Percentiles rank a stretch among this genome's conserved stretches.
Conservation (phyloP, 2,113 vertebrate genomes). For the Corvus moneduloides region DNA sequence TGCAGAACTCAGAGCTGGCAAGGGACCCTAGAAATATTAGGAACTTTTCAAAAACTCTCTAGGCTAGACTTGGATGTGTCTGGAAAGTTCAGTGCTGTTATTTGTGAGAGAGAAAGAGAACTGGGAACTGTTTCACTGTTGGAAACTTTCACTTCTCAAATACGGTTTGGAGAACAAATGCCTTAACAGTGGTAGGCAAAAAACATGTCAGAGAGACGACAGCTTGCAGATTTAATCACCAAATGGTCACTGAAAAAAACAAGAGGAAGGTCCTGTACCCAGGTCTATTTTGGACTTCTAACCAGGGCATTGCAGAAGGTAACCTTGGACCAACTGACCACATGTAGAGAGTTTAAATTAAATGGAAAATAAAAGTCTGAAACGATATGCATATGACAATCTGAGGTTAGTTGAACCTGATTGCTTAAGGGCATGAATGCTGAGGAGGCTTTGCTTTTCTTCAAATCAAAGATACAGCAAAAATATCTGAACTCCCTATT, state of each 20-base stretch:
- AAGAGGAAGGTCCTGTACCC: not conserved
- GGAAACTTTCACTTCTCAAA: conserved; percentile 27
- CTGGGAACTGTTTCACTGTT: not conserved
- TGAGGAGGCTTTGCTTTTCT: not conserved
- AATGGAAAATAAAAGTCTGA: not conserved
- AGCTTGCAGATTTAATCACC: conserved; percentile 29
- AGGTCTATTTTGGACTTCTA: conserved; percentile 28
- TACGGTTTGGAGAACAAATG: conserved; percentile 27
- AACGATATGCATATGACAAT: not conserved
- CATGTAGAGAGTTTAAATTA: not conserved
- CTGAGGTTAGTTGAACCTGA: not conserved
- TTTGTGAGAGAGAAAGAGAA: not conserved
- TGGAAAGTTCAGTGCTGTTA: not conserved
- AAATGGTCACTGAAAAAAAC: not conserved
- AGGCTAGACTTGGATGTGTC: not conserved
- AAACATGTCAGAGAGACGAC: not conserved
- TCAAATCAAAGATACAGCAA: not conserved
- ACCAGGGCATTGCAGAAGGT: not conserved
- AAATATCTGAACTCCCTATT: not conserved
- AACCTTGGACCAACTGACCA: not conserved
- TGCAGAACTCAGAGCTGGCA: not conserved
- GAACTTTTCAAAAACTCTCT: not conserved
- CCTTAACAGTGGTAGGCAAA: conserved; percentile 37
- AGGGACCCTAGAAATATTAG: not conserved
- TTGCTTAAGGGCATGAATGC: not conserved